Base-by-base conservation (phyloP, 30 jellyfish, hydroid and myxozoan species). In the Pelagia noctiluca region DNA sequence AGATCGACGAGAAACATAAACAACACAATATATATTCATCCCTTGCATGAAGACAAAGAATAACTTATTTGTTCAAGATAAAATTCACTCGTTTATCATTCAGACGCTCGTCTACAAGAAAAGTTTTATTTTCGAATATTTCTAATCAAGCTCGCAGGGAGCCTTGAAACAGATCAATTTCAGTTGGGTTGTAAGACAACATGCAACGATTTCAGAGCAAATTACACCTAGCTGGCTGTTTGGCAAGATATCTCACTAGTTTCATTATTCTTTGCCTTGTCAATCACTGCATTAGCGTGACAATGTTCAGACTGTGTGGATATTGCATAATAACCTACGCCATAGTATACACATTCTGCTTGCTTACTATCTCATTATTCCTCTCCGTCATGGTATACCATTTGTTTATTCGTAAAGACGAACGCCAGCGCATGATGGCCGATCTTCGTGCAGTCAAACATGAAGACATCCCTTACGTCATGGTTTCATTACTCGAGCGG, bases 401-500 rank as follows among this genome's bases (percentile, higher is more conserved):
- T 25, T 16, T 71, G 0, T 38, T 70, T 28, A 54, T 50, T 31
- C 65, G 86, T 35, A 50, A 57, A 57, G 86, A 69, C 33, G 92
- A 82, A 33, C 74, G 70, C 25, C 35, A 33, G 47, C 63, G 74
- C 21, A 1, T 82, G 24, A 57, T 82, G 19, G 72, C 54, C 32
- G 92, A 82, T 3, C 31, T 82, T 46, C 80, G 86, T 12, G 60
- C 80, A 1, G 80, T 82, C 25, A 52, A 48, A 24, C 32, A 50
- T 38, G 86, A 82, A 34, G 92, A 82, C 25, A 71, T 82, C 10
- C 92, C 92, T 5, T 53, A 50, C 28, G 92, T 82, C 3, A 82
- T 82, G 92, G 78, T 82, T 1, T 61, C 48, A 60, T 35, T 82
- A 61, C 64, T 82, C 21, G 64, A 82, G 48, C 54, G 74, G 26